Percentiles rank a stretch among this genome's conserved stretches.
phyloP scores from a whole-genome alignment of 2,888 invertebrate species.

The Tinea semifulvella region DNA sequence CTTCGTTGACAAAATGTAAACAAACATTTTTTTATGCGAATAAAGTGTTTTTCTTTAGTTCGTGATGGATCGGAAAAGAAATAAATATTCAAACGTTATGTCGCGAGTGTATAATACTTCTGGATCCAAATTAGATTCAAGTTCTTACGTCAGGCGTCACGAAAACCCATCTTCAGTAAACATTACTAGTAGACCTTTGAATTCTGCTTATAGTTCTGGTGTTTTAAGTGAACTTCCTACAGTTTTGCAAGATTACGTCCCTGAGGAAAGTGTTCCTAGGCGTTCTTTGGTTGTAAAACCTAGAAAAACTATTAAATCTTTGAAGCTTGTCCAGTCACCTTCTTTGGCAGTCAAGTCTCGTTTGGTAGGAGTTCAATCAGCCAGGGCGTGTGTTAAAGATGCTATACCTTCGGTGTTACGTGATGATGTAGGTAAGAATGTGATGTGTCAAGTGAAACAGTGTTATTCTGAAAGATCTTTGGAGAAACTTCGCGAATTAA shows the following conservation, averaged over 20 bases:
- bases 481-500: slow-evolving; percentile 41
- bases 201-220: slow-evolving; percentile 36
- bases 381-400: neutral
- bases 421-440: neutral
- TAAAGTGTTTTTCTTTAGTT: neutral
- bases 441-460: slow-evolving; percentile 32
- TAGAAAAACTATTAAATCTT: slow-evolving; percentile 42
- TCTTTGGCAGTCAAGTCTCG: neutral
- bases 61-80: neutral
- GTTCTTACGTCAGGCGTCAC: slow-evolving; percentile 41
- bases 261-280: slow-evolving; percentile 26
- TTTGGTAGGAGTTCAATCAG: neutral
- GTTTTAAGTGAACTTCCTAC: slow-evolving; percentile 45
- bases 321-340: slow-evolving; percentile 34
- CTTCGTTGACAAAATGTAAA: neutral
- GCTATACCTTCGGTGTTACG: neutral
- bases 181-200: slow-evolving; percentile 46
- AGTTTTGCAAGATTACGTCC: slow-evolving; percentile 42
- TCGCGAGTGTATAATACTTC: slow-evolving; percentile 38
- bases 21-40: neutral
- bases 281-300: slow-evolving; percentile 41
- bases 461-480: slow-evolving; percentile 45
- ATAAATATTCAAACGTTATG: slow-evolving; percentile 32
- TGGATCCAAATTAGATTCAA: slow-evolving; percentile 30
- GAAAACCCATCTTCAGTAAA: slow-evolving; percentile 32